phyloP scores from a whole-genome alignment of 2,113 vertebrate genomes.

The Rhabdornis inornatus region DNA sequence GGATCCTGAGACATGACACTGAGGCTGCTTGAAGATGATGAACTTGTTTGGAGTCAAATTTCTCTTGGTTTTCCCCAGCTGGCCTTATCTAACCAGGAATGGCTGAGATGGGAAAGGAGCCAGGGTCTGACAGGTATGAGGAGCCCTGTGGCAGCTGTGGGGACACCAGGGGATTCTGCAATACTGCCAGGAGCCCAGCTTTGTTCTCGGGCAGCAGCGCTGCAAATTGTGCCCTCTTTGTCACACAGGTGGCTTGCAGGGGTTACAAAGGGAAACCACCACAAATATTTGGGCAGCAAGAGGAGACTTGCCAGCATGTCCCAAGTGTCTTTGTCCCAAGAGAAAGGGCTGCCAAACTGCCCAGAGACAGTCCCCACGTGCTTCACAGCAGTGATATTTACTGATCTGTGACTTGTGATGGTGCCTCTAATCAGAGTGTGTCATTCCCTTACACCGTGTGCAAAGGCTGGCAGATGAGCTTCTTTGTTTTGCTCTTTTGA shows the following conservation, averaged over 20 bases:
- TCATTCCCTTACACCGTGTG: neutral
- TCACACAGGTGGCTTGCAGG: rapidly evolving
- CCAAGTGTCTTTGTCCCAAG: neutral
- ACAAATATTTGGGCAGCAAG: neutral
- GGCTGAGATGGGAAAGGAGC: neutral
- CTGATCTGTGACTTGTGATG: neutral
- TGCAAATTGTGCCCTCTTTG: rapidly evolving
- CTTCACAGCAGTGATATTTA: neutral
- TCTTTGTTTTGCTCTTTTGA: neutral
- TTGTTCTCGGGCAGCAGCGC: neutral
- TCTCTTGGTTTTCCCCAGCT: neutral
- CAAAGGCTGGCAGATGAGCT: neutral
- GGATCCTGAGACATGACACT: neutral
- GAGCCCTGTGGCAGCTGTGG: neutral
- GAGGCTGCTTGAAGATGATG: neutral
- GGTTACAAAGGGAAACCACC: neutral
- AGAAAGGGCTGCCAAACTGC: neutral
- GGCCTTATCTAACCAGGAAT: neutral
- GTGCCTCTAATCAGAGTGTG: neutral
- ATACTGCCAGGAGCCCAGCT: rapidly evolving
- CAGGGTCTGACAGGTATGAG: neutral
- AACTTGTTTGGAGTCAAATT: neutral
- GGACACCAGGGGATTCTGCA: neutral
- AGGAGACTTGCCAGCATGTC: neutral
- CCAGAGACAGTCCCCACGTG: rapidly evolving